These are phyloP conservation scores for Platalea minor DNA, from an alignment of 2,797 vertebrate species.

Conservation along the genomic window DNA sequence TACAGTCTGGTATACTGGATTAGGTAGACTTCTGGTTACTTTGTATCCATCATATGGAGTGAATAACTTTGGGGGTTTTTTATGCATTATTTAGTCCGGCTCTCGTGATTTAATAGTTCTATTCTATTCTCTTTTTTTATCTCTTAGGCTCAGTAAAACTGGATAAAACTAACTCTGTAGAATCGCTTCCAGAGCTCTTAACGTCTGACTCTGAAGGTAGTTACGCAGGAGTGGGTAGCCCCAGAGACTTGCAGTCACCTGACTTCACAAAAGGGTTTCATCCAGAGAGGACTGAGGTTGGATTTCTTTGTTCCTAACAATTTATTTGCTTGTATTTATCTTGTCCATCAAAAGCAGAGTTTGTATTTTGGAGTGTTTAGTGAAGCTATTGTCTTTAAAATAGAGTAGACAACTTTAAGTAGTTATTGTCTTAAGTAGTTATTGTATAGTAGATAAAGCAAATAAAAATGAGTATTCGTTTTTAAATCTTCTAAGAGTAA, in stretches of 20 bases:
- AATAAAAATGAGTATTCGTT: background rate
- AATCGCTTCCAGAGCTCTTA: slow-evolving; percentile 93
- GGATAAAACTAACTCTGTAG: slow-evolving; percentile 85
- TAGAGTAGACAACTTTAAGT: background rate
- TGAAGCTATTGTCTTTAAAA: background rate
- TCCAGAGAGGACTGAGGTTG: slow-evolving; percentile 82
- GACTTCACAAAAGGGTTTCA: slow-evolving; percentile 77
- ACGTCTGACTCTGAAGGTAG: slow-evolving; percentile 97
- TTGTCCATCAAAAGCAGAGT: background rate
- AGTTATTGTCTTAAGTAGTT: background rate
- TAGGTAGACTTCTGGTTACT: background rate
- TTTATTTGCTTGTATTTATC: background rate
- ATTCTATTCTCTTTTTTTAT: background rate
- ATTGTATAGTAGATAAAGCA: too few relatives aligned
- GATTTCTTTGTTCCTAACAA: background rate
- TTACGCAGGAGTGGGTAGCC: slow-evolving; percentile 86
- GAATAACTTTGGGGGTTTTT: background rate
- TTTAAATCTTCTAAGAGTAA: background rate
- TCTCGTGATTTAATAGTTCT: background rate
- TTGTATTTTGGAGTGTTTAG: background rate
- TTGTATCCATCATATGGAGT: background rate
- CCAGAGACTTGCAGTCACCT: slow-evolving; percentile 90
- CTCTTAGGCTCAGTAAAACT: slow-evolving; percentile 79
- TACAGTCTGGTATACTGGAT: background rate
- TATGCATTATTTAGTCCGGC: background rate